Evolutionary conservation across 2,888 invertebrate species (phyloP).

Genomic region (Lithophane leautieri): DNA sequence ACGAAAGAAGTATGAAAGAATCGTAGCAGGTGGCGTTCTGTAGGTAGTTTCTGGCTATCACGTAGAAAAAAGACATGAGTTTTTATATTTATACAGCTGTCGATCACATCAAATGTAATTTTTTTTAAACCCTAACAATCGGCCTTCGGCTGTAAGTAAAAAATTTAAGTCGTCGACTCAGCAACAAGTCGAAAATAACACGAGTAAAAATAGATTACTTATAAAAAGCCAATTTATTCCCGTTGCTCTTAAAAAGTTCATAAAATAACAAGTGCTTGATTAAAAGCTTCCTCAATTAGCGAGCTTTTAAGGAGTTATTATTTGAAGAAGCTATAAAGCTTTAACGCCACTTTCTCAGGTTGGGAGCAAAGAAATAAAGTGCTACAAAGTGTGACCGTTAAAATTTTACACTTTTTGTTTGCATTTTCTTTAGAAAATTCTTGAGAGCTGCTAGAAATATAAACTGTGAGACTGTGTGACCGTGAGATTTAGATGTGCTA

Average conservation of each 20-base stretch:
- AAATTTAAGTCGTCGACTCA: too few relatives aligned
- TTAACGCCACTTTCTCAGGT: constrained; percentile 3
- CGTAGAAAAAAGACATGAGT: too few relatives aligned
- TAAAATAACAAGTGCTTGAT: constrained; percentile 30
- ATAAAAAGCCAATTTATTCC: constrained; percentile 6
- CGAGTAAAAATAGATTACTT: background rate
- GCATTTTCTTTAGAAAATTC: background rate
- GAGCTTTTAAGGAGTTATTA: constrained; percentile 27
- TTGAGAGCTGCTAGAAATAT: background rate
- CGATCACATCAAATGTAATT: background rate
- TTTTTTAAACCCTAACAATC: fast-evolving
- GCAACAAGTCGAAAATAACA: background rate
- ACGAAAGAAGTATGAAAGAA: background rate
- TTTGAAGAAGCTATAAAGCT: constrained; percentile 33
- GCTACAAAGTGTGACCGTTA: constrained; percentile 40
- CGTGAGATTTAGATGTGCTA: background rate
- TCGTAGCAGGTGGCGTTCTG: background rate
- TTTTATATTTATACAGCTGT: too few relatives aligned
- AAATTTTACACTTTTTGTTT: constrained; percentile 13
- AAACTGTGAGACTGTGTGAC: background rate
- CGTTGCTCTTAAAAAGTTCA: constrained; percentile 11
- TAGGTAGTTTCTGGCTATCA: too few relatives aligned
- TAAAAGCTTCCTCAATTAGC: constrained; percentile 50
- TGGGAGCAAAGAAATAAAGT: constrained; percentile 24
- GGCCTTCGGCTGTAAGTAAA: too few relatives aligned